Percentiles rank a stretch among this genome's conserved stretches.
Conservation (phyloP, 2,888 invertebrate species). For the Villa cingulata region DNA sequence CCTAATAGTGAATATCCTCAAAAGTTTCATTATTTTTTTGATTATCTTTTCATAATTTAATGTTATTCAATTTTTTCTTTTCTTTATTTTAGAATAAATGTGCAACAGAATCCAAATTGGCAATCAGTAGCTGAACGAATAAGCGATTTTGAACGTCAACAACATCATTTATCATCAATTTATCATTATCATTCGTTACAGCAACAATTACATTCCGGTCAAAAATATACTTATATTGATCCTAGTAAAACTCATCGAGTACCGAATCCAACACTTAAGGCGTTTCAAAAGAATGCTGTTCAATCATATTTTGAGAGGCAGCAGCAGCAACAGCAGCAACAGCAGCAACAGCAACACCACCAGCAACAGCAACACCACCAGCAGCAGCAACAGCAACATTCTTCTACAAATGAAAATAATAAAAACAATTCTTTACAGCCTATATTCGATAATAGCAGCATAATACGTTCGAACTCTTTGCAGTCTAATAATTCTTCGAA, state of each 20-base stretch:
- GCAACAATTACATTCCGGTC: conserved; percentile 38
- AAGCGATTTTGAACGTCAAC: conserved; percentile 46
- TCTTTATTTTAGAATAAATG: background rate
- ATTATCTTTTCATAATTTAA: no score
- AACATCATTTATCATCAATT: conserved; percentile 16
- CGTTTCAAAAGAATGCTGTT: conserved; percentile 69
- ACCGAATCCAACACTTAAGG: conserved; percentile 60
- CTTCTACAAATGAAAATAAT: conserved; percentile 20
- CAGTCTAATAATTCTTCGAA: conserved; percentile 20
- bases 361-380: no score
- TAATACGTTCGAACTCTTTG: conserved; percentile 28
- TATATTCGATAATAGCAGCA: conserved; percentile 1
- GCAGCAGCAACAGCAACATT: no score
- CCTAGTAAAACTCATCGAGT: conserved; percentile 59
- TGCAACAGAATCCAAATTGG: conserved; percentile 28
- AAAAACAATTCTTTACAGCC: conserved; percentile 6
- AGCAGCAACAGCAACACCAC: no score
- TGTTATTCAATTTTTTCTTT: no score
- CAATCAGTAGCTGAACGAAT: conserved; percentile 53
- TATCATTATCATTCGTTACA: conserved; percentile 28
- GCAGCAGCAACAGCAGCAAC: no score
- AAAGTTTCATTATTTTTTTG: no score
- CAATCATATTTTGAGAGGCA: conserved; percentile 69
- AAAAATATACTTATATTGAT: conserved; percentile 53
- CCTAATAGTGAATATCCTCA: no score